Base-by-base conservation (phyloP, 2,113 vertebrate species). In the Rhinoderma darwinii region DNA sequence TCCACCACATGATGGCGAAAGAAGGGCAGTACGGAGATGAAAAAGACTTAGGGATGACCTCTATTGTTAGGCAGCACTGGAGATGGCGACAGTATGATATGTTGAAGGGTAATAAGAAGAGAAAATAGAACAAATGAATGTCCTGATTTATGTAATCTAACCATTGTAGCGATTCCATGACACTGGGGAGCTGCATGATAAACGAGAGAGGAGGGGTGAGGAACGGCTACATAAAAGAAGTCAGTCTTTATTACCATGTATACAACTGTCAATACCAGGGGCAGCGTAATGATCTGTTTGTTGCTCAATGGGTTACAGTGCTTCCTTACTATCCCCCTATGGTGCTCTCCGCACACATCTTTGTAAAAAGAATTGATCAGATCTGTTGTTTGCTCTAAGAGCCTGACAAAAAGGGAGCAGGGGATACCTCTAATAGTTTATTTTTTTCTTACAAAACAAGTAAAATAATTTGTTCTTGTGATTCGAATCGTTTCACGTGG, bases 21-120 rank as follows among this genome's bases (percentile, higher is more conserved):
- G 75, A 51, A 78, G 47, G 75, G 68, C 27, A 4, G 8, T 12
- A 50, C 17, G 43, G 15, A 77, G 43, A 50, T 47, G 41, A 5
- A 50, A 5, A 9, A 5, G 1, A 5, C 2, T 27, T 1, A 54
- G 22, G n/a, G 39, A 81, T 61, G 78, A 82, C 79, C 79, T 82
- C 79, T 44, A 82, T 82, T 78, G 75, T 78, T 30, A 30, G 10
- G n/a, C 37, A 59, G 39, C 35, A 81, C 56, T 81, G 22, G 11
- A 61, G 54, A 61, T 81, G 15, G 11, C 22, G 8, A 66, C 30
- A 35, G 30, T 51, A 15, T 10, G 39, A 81, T 81, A 63, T 30
- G 56, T 25, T 2, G n/a, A 82, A 39, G 54, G 59, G 25, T 41
- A 72, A 32, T 44, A 11, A 43, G 79, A 43, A 39, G 51, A 66